Base-by-base conservation (phyloP, 2,888 invertebrate species). In the Lithosia quadra region DNA sequence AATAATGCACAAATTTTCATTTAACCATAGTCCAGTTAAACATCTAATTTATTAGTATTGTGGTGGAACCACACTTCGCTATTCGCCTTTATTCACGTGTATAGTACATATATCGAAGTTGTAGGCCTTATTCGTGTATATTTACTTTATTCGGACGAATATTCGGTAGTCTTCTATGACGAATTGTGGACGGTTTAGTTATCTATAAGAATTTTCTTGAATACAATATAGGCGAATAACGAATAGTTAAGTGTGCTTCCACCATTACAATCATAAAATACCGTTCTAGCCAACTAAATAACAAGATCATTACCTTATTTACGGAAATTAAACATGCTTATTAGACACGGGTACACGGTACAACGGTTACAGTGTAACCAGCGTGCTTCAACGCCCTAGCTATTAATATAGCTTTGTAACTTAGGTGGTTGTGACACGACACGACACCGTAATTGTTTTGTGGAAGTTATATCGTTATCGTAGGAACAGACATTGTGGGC, bases 371-470 rank as follows among this genome's bases (percentile, higher is more conserved):
- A 36, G 18, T 36, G 15, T 33, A 39, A 39, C 39, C 11, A 10
- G 15, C 22, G 53, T 65, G 33, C 53, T 21, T 18, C 36, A 24
- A 60, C 33, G 13, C 55, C 56, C 21, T 15, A 43, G 22, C 49
- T 73, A 71, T 70, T 72, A 76, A 76, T 74, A 69, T 74, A 61
- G 67, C 72, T 76, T 80, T 65, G 39, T 43, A 75, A 75, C 72
- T 69, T 71, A 69, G 66, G 70, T 72, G 65, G 56, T 64, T 73
- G 72, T 72, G 73, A 76, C 73, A 49, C n/a, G 58, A 58, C 57
- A 74, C 74, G 75, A 80, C 67, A 79, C 81, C 69, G 39, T 69
- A 68, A 80, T 81, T 71, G 79, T 74, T 72, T 69, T 69, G 73
- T 73, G 66, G 76, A 74, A 73, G 63, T 74, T 76, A 39, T 60